These are phyloP conservation scores for Abscondita cerata DNA, from an alignment of 2,888 invertebrate genomes.

Conservation along the genomic window DNA sequence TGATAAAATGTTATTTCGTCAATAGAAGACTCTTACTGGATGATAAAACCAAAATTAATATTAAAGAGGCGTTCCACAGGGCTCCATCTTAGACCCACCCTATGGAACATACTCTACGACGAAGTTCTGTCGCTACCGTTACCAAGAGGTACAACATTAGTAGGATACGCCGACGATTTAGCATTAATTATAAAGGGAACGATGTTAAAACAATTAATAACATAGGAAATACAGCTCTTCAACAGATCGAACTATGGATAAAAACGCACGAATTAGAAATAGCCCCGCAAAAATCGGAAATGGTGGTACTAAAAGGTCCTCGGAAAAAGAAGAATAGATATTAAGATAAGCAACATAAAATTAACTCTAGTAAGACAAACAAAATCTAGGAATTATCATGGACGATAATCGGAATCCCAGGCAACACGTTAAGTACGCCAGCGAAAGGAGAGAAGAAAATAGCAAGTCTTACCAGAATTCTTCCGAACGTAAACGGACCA, in stretches of 20 bases:
- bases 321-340: background rate
- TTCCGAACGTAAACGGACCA: background rate
- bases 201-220: background rate
- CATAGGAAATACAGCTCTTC: too few species aligned
- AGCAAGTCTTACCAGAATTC: background rate
- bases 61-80: background rate
- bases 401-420: background rate
- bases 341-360: background rate
- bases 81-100: slow-evolving; percentile 12
- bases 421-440: background rate
- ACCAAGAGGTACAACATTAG: slow-evolving; percentile 10
- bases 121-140: slow-evolving; percentile 10
- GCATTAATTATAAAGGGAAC: background rate
- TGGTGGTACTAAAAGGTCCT: background rate
- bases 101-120: slow-evolving; percentile 15
- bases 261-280: background rate
- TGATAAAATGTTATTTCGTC: background rate
- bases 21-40: too few species aligned
- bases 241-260: background rate
- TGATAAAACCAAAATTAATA: background rate
- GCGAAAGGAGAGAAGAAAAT: background rate
- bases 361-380: background rate
- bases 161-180: slow-evolving; percentile 22
- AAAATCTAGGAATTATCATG: background rate
- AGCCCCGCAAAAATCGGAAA: background rate